Base-by-base conservation (phyloP, 1,140 invertebrate genomes). In the Drosophila nigromelanica region DNA sequence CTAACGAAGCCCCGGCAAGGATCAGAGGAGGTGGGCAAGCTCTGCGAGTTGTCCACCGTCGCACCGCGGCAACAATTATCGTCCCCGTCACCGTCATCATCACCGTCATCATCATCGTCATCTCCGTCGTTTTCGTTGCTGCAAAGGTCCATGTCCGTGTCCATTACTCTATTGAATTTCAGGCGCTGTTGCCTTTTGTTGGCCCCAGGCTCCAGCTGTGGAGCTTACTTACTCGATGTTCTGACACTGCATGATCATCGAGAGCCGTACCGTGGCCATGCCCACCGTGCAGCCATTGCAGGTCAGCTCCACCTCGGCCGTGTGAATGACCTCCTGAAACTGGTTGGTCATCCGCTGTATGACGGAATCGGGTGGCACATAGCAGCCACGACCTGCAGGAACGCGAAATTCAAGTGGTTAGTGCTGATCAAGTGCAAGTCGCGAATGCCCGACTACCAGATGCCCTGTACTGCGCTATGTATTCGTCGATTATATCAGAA, bases 101-200 rank as follows among this genome's bases (percentile, higher is more conserved):
- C 14, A 21, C n/a, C 35, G 27, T 21, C 30, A 4, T 61, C 18
- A 14, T 54, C 33, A 12, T 30, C 18, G 14, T 33, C 11, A 18
- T 8, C 8, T 5, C 8, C 18, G 15, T 35, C 48, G 15, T 43
- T 7, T 7, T 8, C 33, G 33, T 52, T 5, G 70, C 71, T 69
- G 71, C 48, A 73, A 69, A 69, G 63, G 45, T 73, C 70, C 70
- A 35, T 68, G 35, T 62, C 71, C 71, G n/a, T 48, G 21, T 67
- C 61, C 60, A 50, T 78, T 76, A 73, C 78, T 86, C 82, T 87
- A 87, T 86, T 87, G 78, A 72, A 78, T 59, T 70, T 87, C 78
- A 72, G 55, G 62, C 15, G 59, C 73, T 71, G 72, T 82, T 60
- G 33, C 33, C 33, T 6, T 68, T 58, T 68, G 67, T 45, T 51